A percentile compares a stretch with the other conserved stretches of the same genome.
Evolutionary conservation across 2,888 invertebrate species (phyloP).

Genomic region (Hipparchia semele): DNA sequence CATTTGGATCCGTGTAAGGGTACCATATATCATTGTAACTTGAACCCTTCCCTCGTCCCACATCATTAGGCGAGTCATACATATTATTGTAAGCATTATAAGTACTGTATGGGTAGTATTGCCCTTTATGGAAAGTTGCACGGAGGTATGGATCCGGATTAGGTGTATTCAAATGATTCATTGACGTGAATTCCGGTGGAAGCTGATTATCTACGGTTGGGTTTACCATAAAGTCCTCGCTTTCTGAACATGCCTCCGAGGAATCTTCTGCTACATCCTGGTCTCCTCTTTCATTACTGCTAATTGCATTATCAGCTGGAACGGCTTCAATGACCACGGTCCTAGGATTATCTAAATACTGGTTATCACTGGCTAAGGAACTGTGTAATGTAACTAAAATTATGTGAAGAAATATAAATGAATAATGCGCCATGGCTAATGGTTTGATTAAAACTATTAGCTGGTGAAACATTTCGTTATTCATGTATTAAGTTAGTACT

Average conservation of each 20-base stretch:
- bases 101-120: constrained; percentile 20
- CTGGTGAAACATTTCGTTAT: neutral
- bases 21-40: constrained; percentile 21
- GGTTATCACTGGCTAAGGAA: constrained; percentile 1
- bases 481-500: neutral
- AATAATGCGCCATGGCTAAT: constrained; percentile 26
- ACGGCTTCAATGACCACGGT: constrained; percentile 32
- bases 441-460: constrained; percentile 17
- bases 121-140: constrained; percentile 2
- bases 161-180: constrained; percentile 7
- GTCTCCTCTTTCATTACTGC: constrained; percentile 4
- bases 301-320: constrained; percentile 1
- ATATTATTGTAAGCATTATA: constrained; percentile 8
- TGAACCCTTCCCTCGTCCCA: neutral
- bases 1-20: constrained; percentile 19
- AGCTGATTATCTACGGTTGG: neutral
- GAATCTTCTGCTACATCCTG: constrained; percentile 8
- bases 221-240: constrained; percentile 7
- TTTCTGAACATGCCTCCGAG: constrained; percentile 20
- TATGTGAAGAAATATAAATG: constrained; percentile 16
- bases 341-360: constrained; percentile 17
- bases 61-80: constrained; percentile 3
- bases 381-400: neutral
- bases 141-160: constrained; percentile 12
- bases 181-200: neutral